Base-by-base conservation (phyloP, 2,888 invertebrate species). In the Bedellia somnulentella region DNA sequence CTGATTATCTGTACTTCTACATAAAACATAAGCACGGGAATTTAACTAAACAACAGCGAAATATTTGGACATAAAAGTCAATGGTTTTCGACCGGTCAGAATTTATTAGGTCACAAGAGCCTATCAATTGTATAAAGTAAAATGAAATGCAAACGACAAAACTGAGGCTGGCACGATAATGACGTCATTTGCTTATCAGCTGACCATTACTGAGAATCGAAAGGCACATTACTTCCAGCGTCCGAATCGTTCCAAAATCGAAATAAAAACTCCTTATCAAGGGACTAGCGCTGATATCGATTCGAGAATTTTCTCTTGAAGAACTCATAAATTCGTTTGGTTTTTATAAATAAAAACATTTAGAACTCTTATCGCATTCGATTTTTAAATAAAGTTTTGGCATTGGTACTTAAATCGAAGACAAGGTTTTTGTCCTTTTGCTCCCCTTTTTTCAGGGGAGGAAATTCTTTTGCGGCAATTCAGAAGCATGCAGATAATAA, bases 131-230 rank as follows among this genome's bases (percentile, higher is more conserved):
- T 3, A 11, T 29, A 39, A 37, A 43, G 39, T 46, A 47, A 54
- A 59, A 52, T 44, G 48, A 44, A 56, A 55, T 44, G 49, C 49
- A 44, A 56, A 52, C 55, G 62, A 61, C 58, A 67, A 59, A 66
- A 64, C 57, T 66, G 59, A 67, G 52, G 52, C 52, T 38, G 45
- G 43, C 52, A 59, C 63, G 49, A 63, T 73, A 75, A 73, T 62
- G 71, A 70, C 59, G 43, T 70, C 71, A 62, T 75, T 75, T 73
- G 61, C 73, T 71, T 73, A 75, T 75, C 75, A 70, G 67, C 66
- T 75, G 73, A 73, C 75, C 75, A 70, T 75, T 75, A 70, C 68
- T 56, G 63, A 66, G 70, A 73, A 75, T 70, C 70, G 73, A 73
- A 70, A 59, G 59, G 57, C 55, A 62, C 68, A 71, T 73, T 71